Percentiles rank a stretch among this genome's conserved stretches.
These are phyloP conservation scores for Petrosia ficiformis DNA, from an alignment of 37 sponge, comb jelly and placozoan species.

Conservation along the genomic window DNA sequence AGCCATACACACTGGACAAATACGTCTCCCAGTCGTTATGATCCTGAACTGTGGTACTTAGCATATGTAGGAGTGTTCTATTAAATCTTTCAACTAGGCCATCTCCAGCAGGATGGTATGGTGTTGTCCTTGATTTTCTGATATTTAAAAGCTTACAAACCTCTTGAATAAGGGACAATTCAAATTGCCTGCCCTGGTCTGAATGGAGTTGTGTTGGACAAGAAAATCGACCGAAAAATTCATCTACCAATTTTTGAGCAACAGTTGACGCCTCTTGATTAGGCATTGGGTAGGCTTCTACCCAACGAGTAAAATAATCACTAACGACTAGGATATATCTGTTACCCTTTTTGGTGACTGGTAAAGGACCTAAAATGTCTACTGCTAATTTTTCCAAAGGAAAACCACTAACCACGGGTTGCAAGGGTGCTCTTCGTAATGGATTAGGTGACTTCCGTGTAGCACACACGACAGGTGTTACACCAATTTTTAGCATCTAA, in stretches of 20 bases:
- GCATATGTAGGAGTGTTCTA: conserved; percentile 15
- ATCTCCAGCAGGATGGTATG: conserved; percentile 59
- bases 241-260: conserved; percentile 21
- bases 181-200: conserved; percentile 48
- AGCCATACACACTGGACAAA: conserved; percentile 30
- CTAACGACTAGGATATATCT: conserved; percentile 36
- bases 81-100: conserved; percentile 62
- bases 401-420: conserved; percentile 19
- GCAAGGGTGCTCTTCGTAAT: conserved; percentile 20
- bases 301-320: conserved; percentile 55
- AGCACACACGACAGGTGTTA: conserved; percentile 27
- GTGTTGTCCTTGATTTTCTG: conserved; percentile 36
- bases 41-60: not conserved
- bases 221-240: conserved; percentile 55
- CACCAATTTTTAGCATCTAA: conserved; percentile 32
- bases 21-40: conserved; percentile 36
- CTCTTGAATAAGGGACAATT: conserved; percentile 26
- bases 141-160: conserved; percentile 29
- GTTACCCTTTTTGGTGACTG: conserved; percentile 34
- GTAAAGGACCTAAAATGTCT: conserved; percentile 53
- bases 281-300: conserved; percentile 54
- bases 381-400: conserved; percentile 44
- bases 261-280: conserved; percentile 56
- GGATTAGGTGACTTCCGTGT: conserved; percentile 25
- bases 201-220: conserved; percentile 45